phyloP scores from a whole-genome alignment of 1,140 invertebrate species.

The Aphaenogaster ashmeadi region DNA sequence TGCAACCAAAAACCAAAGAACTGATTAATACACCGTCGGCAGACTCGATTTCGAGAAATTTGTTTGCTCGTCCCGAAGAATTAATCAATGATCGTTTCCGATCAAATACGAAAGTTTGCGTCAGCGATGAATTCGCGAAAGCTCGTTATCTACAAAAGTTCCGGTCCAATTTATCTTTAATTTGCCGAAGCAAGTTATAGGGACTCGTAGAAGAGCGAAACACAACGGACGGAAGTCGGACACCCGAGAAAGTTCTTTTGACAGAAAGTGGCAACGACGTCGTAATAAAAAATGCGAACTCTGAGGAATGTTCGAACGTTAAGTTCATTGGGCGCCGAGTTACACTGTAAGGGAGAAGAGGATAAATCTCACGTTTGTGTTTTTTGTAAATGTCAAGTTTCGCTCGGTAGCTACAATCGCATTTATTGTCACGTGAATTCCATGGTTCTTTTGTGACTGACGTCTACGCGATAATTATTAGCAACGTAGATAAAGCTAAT shows the following conservation, averaged over 20 bases:
- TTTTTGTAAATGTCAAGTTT: slow-evolving; percentile 49
- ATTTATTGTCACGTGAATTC: slow-evolving; percentile 21
- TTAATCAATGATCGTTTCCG: slow-evolving; percentile 42
- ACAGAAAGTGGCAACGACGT: slow-evolving; percentile 19
- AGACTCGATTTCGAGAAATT: slow-evolving; percentile 29
- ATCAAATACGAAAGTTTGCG: slow-evolving; percentile 57
- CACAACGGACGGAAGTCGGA: slow-evolving; percentile 14
- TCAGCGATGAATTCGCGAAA: background rate
- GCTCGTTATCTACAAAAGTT: slow-evolving; percentile 16
- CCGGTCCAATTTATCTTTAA: slow-evolving; percentile 39
- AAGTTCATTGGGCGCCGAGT: background rate
- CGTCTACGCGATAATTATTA: slow-evolving; percentile 24
- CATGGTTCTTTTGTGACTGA: background rate
- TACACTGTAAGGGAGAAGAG: background rate
- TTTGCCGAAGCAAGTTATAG: background rate
- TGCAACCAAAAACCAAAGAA: background rate
- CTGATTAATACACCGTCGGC: slow-evolving; percentile 15
- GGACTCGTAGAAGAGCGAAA: background rate
- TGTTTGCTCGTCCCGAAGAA: background rate
- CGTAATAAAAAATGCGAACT: slow-evolving; percentile 25
- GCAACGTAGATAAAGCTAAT: slow-evolving; percentile 41
- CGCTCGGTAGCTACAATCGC: slow-evolving; percentile 29
- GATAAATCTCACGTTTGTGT: slow-evolving; percentile 10
- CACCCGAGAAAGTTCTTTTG: slow-evolving; percentile 62
- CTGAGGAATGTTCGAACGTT: background rate